Conservation (phyloP, 2,797 vertebrate species). For the Siniperca scherzeri region DNA sequence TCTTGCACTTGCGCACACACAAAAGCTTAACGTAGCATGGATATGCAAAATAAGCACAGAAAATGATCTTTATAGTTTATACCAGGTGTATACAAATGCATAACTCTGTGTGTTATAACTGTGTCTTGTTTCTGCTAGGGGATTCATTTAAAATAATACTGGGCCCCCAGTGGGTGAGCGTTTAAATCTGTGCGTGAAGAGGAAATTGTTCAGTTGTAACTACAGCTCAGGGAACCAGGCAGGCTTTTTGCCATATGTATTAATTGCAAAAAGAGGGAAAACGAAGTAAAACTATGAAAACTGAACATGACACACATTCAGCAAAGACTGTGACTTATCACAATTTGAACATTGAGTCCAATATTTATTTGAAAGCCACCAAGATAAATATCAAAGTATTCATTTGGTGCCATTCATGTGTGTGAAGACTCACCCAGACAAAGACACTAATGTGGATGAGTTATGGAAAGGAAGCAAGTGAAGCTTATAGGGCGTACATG, state of each 20-base stretch:
- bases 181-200: background rate
- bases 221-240: background rate
- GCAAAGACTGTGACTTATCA: background rate
- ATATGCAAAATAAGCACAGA: background rate
- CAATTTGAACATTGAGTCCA: background rate
- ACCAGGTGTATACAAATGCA: background rate
- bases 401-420: background rate
- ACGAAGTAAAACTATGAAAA: background rate
- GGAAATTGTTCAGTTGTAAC: background rate
- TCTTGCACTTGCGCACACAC: background rate
- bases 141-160: constrained; percentile 17
- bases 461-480: background rate
- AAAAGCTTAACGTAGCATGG: background rate
- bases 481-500: background rate
- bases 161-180: background rate
- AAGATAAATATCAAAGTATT: background rate
- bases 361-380: background rate
- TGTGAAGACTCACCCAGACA: background rate
- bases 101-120: background rate
- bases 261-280: background rate
- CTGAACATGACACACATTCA: background rate
- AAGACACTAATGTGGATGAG: constrained; percentile 8
- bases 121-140: background rate
- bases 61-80: background rate
- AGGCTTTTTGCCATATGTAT: background rate